Conservation (phyloP, 2,888 invertebrate genomes). For the Tromatobia lineatoria region DNA sequence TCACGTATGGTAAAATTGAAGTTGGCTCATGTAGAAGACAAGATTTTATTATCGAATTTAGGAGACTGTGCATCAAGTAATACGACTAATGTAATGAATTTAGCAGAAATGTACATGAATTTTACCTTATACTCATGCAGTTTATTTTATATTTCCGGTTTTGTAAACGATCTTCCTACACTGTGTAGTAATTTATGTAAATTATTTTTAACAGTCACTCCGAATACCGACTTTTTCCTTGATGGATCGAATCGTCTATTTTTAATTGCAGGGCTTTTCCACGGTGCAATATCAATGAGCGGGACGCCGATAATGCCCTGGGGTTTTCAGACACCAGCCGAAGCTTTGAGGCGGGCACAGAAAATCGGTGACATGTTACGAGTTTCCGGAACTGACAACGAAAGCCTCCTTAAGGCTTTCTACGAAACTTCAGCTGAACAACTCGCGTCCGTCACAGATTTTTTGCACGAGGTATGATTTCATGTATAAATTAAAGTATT, state of each 20-base stretch:
- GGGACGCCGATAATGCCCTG: slow-evolving; percentile 86
- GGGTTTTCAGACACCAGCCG: slow-evolving; percentile 80
- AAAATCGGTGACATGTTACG: slow-evolving; percentile 82
- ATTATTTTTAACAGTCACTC: no score
- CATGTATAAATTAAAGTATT: background rate
- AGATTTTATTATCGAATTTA: no score
- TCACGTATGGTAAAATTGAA: no score
- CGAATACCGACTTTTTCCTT: slow-evolving; percentile 6
- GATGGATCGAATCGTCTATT: background rate
- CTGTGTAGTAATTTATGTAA: no score
- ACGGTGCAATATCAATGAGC: slow-evolving; percentile 87
- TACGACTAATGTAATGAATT: no score
- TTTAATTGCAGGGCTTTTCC: slow-evolving; percentile 85
- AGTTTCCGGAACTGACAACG: slow-evolving; percentile 74
- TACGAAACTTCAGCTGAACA: slow-evolving; percentile 83
- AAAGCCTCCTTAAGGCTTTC: slow-evolving; percentile 83
- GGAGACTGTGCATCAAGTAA: no score
- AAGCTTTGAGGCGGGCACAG: slow-evolving; percentile 76
- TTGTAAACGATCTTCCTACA: no score
- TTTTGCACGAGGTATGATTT: background rate
- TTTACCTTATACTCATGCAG: no score
- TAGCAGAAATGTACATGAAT: no score
- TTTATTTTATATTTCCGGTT: no score
- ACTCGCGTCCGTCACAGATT: slow-evolving; percentile 75
- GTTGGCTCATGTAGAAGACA: no score